phyloP scores from a whole-genome alignment of 1,140 invertebrate genomes.

The Colletes gigas region DNA sequence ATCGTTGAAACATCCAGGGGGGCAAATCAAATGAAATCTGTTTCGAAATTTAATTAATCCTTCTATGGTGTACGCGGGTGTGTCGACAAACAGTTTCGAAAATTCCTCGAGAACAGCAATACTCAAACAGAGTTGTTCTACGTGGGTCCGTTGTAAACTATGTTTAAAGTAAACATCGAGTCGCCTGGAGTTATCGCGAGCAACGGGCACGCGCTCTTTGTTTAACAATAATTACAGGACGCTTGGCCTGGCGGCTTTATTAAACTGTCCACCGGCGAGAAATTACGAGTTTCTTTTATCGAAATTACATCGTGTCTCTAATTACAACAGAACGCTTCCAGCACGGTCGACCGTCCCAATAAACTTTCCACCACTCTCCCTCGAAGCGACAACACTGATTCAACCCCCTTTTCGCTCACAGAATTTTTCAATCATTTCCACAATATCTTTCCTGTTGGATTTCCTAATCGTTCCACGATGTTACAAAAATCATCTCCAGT shows the following conservation, averaged over 20 bases:
- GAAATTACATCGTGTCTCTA: not conserved
- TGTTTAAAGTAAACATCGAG: not conserved
- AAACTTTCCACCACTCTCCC: no score
- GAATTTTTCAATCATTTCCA: no score
- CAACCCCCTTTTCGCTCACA: no score
- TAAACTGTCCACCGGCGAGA: not conserved
- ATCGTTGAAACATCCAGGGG: no score
- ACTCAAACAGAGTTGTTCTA: not conserved
- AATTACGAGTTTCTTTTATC: not conserved
- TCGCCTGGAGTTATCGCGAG: no score
- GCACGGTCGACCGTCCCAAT: no score
- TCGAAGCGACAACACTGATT: not conserved
- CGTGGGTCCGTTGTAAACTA: not conserved
- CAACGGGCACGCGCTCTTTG: not conserved
- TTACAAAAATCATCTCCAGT: no score
- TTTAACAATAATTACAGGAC: conserved; percentile 3
- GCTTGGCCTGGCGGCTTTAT: not conserved
- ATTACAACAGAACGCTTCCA: not conserved
- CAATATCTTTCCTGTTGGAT: no score
- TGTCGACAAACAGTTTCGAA: no score
- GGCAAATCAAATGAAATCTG: no score
- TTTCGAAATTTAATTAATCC: not conserved
- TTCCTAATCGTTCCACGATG: no score
- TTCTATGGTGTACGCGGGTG: no score
- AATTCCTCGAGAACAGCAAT: not conserved